These are phyloP conservation scores for Eilema depressum DNA, from an alignment of 2,888 invertebrate genomes.

Conservation along the genomic window DNA sequence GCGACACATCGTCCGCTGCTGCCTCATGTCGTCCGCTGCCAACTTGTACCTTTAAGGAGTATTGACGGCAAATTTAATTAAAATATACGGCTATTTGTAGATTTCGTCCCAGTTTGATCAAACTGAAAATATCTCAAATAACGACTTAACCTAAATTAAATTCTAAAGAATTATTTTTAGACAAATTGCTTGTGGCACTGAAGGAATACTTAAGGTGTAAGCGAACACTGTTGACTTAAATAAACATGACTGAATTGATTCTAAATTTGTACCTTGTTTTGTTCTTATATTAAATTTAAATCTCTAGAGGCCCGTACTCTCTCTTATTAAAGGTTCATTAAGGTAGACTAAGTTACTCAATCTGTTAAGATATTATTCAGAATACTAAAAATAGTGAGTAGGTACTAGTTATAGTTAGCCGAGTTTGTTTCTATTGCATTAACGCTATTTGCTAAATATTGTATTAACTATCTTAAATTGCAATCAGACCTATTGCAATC, in stretches of 20 bases:
- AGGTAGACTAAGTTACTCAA: not conserved
- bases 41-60: too few relatives aligned
- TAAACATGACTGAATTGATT: not conserved
- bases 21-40: too few relatives aligned
- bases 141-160: not conserved
- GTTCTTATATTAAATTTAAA: not conserved
- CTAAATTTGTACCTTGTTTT: not conserved
- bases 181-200: not conserved
- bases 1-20: too few relatives aligned
- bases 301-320: not conserved
- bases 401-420: too few relatives aligned
- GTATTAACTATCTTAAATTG: not conserved
- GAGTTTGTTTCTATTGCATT: too few relatives aligned
- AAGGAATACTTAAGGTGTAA: not conserved
- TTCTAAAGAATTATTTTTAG: conserved; percentile 2
- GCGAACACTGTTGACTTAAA: not conserved
- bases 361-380: not conserved
- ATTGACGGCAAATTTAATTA: not conserved
- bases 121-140: conserved; percentile 4
- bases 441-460: too few relatives aligned
- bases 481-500: not conserved
- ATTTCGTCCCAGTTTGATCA: not conserved
- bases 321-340: conserved; percentile 2
- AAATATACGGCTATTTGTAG: not conserved
- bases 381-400: conserved; percentile 3